Evolutionary conservation across 2,888 invertebrate genomes (phyloP).

Genomic region (Agrilus cyanescens): DNA sequence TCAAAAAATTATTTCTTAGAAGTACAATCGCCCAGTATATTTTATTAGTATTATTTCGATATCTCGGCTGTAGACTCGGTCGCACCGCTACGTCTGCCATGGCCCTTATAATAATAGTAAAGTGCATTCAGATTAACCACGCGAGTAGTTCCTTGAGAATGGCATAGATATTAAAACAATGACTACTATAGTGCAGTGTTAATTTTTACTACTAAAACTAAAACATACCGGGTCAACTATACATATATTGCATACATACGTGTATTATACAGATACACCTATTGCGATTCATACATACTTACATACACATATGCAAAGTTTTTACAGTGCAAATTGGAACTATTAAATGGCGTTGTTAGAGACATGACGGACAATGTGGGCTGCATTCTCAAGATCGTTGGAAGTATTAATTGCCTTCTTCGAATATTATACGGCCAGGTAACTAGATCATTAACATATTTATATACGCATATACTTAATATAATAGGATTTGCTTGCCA

Average conservation of each 20-base stretch:
- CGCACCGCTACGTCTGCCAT: too few species aligned
- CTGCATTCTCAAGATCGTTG: constrained; percentile 66
- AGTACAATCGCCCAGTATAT: too few species aligned
- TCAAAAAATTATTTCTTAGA: too few species aligned
- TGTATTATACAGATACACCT: neutral
- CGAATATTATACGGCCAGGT: constrained; percentile 71
- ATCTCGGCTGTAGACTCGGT: too few species aligned
- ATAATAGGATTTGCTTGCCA: too few species aligned
- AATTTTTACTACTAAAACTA: neutral
- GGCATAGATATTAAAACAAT: too few species aligned
- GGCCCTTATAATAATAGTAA: too few species aligned
- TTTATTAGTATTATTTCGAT: too few species aligned
- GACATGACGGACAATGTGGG: constrained; percentile 57
- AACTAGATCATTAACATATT: constrained; percentile 26
- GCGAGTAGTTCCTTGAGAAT: too few species aligned
- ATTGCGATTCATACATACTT: neutral
- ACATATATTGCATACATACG: neutral
- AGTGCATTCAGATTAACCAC: too few species aligned
- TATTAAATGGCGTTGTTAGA: constrained; percentile 11
- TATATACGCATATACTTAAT: too few species aligned
- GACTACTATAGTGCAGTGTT: neutral
- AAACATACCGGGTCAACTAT: neutral
- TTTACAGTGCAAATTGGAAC: constrained; percentile 5
- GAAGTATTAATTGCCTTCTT: constrained; percentile 74
- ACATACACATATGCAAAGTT: neutral